These are phyloP conservation scores for Drosophila kikkawai DNA, from an alignment of 1,140 invertebrate species.

Conservation along the genomic window DNA sequence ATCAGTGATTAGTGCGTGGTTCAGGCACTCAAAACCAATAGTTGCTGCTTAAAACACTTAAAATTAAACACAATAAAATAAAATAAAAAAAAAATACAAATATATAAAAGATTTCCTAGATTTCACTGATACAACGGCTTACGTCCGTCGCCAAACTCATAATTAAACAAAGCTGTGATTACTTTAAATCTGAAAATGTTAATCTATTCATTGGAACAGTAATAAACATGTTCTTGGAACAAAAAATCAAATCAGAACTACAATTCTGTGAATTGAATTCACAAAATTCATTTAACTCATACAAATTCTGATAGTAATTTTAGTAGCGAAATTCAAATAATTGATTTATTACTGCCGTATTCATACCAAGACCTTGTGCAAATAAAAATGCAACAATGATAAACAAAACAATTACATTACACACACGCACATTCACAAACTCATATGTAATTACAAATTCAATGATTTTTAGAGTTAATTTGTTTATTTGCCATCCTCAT, in stretches of 20 bases:
- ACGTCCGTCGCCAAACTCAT: background rate
- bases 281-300: background rate
- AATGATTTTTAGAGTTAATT: constrained; percentile 75
- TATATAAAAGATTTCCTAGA: too few relatives aligned
- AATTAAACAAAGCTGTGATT: background rate
- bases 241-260: background rate
- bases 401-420: constrained; percentile 69
- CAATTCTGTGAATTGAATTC: background rate
- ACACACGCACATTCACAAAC: constrained; percentile 1
- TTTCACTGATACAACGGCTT: background rate
- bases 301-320: background rate
- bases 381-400: constrained; percentile 58
- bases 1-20: too few relatives aligned
- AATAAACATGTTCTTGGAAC: background rate
- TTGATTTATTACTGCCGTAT: constrained; percentile 53
- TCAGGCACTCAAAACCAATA: too few relatives aligned
- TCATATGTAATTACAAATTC: constrained; percentile 37
- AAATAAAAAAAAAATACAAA: too few relatives aligned
- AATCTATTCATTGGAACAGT: background rate
- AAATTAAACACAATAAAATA: too few relatives aligned
- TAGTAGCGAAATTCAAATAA: constrained; percentile 40
- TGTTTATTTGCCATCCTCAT: constrained; percentile 65
- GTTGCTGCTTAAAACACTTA: too few relatives aligned
- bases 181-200: background rate
- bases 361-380: background rate